Percentiles rank a stretch among this genome's conserved stretches.
Conservation (phyloP, 2,888 invertebrate genomes). For the Ectemnius cavifrons region DNA sequence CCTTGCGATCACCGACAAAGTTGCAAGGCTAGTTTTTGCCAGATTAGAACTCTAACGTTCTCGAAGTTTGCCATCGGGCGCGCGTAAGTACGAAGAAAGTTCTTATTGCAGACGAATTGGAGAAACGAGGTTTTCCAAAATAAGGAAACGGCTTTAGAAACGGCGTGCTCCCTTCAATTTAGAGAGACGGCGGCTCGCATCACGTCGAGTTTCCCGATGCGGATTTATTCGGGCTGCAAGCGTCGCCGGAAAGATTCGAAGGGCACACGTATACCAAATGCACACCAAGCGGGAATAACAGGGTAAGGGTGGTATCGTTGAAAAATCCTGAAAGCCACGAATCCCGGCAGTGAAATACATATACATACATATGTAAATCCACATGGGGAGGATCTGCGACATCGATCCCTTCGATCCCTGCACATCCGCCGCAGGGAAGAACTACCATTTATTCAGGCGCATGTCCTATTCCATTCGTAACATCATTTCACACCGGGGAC, state of each 20-base stretch:
- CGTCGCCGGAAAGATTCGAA: not conserved
- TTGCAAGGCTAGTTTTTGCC: no score
- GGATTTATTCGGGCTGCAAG: not conserved
- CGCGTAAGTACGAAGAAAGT: no score
- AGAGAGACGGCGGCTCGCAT: no score
- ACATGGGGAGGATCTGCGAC: not conserved
- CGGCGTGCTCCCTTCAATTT: no score
- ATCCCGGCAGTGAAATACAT: not conserved
- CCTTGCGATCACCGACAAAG: no score
- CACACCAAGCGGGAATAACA: not conserved
- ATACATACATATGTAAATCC: no score
- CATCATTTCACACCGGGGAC: not conserved
- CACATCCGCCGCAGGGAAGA: not conserved
- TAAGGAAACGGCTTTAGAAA: no score
- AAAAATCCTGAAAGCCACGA: not conserved
- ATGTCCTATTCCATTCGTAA: not conserved
- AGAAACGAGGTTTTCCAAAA: no score
- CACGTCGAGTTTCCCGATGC: not conserved
- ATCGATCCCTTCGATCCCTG: not conserved
- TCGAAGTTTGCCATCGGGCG: no score
- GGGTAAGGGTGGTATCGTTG: not conserved
- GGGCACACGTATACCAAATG: not conserved
- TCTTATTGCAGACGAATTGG: no score
- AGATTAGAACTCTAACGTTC: no score
- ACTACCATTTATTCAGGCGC: not conserved